Evolutionary conservation across 2,113 vertebrate genomes (phyloP).

Genomic region (Maccullochella peelii): DNA sequence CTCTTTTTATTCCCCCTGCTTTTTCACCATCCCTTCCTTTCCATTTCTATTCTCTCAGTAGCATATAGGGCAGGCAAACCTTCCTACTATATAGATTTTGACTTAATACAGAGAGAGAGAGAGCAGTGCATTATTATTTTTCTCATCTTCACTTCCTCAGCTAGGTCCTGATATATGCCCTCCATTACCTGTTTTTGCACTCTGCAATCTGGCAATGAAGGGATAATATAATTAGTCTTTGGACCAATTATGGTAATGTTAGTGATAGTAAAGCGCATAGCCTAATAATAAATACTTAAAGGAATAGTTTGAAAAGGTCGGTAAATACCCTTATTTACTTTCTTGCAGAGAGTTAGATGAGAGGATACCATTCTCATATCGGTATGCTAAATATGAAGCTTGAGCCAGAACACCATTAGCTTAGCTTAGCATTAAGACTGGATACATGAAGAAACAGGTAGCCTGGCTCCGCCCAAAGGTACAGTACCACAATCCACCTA

Average conservation of each 20-base stretch:
- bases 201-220: neutral
- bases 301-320: neutral
- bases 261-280: neutral
- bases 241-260: neutral
- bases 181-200: constrained; percentile 10
- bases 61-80: constrained; percentile 19
- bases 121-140: constrained; percentile 15
- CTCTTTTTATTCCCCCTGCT: constrained; percentile 51
- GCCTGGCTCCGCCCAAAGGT: neutral
- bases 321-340: neutral
- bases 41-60: constrained; percentile 29
- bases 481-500: neutral
- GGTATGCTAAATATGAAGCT: neutral
- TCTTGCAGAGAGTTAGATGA: neutral
- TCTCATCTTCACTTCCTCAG: constrained; percentile 6
- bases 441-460: neutral
- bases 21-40: constrained; percentile 28
- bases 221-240: neutral
- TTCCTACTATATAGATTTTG: constrained; percentile 6
- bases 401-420: neutral
- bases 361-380: neutral
- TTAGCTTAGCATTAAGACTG: neutral
- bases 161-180: constrained; percentile 5
- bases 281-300: neutral
- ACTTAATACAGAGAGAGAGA: constrained; percentile 6